Base-by-base conservation (phyloP, 2,888 invertebrate genomes). In the Dorcus parallelipipedus region DNA sequence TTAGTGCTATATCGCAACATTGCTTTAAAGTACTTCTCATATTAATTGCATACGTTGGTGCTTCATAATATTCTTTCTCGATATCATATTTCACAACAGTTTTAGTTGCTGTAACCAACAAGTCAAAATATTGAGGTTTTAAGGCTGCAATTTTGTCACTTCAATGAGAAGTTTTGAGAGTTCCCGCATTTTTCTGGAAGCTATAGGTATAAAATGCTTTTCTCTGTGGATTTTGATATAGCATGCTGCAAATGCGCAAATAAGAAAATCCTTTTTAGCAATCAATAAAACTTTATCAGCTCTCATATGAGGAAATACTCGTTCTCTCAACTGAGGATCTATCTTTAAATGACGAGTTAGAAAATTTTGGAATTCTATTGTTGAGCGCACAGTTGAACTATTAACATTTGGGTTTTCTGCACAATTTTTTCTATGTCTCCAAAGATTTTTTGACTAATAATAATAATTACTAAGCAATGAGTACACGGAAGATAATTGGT, bases 401-500 rank as follows among this genome's bases (percentile, higher is more conserved):
- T 26, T 26, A 26, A 5, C 5, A 26, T 26, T 5, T 26, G 26
- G 26, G 26, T 38, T 40, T 58, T 48, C 55, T 10, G 3, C n/a
- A 56, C 64, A 65, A 51, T 55, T 56, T 45, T 64, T 67, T 61
- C 60, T 64, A 48, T 69, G 68, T 20, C 64, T 43, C 53, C 61
- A 67, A 20, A 69, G 56, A 10, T 59, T 54, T 55, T 65, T 67
- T 20, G 61, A 23, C 2, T 64, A 60, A 61, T 60, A 69, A 52
- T 61, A 68, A 3, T n/a, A n/a, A n/a, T n/a, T n/a, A 68, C 69
- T 10, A 67, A 52, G 55, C 69, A 69, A 52, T 64, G 45, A 42
- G 14, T 41, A 52, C 67, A 69, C 3, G 66, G 64, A 40, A 65
- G 38, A 40, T 59, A 4, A 26, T 51, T 41, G 39, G 38, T 17